phyloP scores from a whole-genome alignment of 2,113 vertebrate species.

The Rhodinocichla rosea region DNA sequence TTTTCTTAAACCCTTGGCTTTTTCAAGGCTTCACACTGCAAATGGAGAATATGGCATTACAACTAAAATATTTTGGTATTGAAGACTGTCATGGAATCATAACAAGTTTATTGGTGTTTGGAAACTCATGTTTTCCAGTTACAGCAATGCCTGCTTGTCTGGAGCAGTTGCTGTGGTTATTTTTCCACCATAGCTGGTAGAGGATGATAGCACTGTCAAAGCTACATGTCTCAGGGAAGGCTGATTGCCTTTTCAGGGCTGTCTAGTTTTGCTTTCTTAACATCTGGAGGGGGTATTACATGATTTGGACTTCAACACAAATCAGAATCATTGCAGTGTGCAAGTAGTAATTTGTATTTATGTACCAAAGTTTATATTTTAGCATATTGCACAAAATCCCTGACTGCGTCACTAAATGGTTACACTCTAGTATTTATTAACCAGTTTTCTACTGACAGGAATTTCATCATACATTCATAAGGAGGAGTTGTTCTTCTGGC shows the following conservation, averaged over 20 bases:
- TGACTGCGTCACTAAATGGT: neutral
- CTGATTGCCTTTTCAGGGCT: constrained; percentile 38
- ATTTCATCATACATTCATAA: neutral
- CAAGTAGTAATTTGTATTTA: neutral
- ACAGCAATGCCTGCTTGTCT: neutral
- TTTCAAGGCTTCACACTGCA: neutral
- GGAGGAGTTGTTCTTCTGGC: neutral
- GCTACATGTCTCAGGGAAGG: neutral
- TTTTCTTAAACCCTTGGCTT: neutral
- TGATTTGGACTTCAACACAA: neutral
- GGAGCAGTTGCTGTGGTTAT: neutral
- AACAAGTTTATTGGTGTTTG: neutral
- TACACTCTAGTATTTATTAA: neutral
- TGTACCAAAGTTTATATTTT: neutral
- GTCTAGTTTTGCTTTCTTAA: constrained; percentile 5
- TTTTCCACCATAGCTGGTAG: neutral
- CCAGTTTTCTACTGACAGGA: neutral
- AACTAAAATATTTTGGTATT: neutral
- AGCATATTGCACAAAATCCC: neutral
- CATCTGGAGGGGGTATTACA: constrained; percentile 13
- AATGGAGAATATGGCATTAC: neutral
- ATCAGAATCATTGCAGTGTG: neutral
- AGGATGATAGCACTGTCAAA: neutral
- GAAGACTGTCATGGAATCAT: constrained; percentile 8
- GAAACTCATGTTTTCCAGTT: neutral